phyloP scores from a whole-genome alignment of 2,888 invertebrate species.

The Eledone cirrhosa region DNA sequence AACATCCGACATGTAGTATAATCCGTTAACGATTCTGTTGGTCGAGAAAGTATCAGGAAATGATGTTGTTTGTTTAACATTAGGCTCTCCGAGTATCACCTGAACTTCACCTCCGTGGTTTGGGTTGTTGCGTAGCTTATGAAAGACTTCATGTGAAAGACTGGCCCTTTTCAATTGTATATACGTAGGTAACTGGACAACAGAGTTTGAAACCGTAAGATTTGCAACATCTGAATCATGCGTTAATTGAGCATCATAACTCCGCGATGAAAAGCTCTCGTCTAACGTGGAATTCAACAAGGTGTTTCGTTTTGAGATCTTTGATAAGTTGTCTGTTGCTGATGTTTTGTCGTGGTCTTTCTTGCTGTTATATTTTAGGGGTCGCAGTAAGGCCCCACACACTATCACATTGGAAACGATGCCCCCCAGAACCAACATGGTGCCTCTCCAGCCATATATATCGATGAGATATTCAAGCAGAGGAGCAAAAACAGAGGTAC shows the following conservation, averaged over 20 bases:
- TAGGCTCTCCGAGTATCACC: not conserved
- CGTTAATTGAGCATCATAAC: conserved; percentile 22
- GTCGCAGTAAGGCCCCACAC: conserved; percentile 61
- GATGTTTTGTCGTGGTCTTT: conserved; percentile 46
- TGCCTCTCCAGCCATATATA: conserved; percentile 64
- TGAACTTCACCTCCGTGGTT: not conserved
- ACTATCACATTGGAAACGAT: conserved; percentile 61
- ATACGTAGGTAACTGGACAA: conserved; percentile 83
- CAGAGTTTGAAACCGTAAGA: conserved; percentile 71
- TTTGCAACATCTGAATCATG: conserved; percentile 34
- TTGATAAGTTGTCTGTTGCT: conserved; percentile 53
- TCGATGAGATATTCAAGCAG: conserved; percentile 59
- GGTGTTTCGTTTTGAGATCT: conserved; percentile 47
- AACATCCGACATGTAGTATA: conserved; percentile 11
- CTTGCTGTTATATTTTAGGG: conserved; percentile 53
- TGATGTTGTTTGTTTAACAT: conserved; percentile 11
- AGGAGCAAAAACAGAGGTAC: conserved; percentile 64
- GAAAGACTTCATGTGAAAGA: conserved; percentile 44
- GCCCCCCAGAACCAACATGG: conserved; percentile 62
- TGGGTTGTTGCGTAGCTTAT: conserved; percentile 43
- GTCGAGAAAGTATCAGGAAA: conserved; percentile 8
- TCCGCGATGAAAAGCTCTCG: conserved; percentile 29
- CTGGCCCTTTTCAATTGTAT: conserved; percentile 65
- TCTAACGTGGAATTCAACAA: conserved; percentile 44
- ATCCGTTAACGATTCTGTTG: not conserved